Evolutionary conservation across 2,797 vertebrate genomes (phyloP).

Genomic region (Peromyscus melanophrys): DNA sequence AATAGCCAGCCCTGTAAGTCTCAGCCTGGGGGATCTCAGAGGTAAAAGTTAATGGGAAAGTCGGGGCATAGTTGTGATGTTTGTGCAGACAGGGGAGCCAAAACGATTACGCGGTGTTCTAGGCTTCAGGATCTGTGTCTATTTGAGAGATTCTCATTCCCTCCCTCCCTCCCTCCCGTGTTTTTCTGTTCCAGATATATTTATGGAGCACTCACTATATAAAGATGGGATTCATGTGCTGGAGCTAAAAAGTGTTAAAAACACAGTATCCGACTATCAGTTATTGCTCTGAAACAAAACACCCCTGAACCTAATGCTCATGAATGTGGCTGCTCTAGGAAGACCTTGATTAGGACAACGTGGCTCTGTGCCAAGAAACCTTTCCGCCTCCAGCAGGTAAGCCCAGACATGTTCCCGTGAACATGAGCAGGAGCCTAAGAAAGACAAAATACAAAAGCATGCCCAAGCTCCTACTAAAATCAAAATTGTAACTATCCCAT

Average conservation of each 20-base stretch:
- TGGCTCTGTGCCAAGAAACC: background rate
- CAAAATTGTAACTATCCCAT: background rate
- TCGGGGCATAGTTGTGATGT: background rate
- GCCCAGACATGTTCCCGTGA: background rate
- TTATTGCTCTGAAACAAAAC: slow-evolving; percentile 20
- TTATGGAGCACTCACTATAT: background rate
- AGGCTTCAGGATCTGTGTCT: background rate
- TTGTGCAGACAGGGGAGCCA: background rate
- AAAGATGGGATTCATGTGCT: background rate
- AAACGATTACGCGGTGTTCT: background rate
- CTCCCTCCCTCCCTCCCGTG: background rate
- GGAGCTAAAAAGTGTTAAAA: background rate
- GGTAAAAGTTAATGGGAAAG: slow-evolving; percentile 54
- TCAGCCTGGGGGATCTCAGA: slow-evolving; percentile 47
- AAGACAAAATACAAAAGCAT: background rate
- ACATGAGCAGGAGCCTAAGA: background rate
- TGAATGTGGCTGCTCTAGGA: background rate
- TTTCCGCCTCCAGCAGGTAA: background rate
- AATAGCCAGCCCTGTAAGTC: slow-evolving; percentile 37
- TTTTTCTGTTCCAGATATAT: slow-evolving; percentile 19
- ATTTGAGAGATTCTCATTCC: background rate
- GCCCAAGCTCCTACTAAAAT: background rate
- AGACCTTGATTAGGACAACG: slow-evolving; percentile 2
- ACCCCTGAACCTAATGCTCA: background rate
- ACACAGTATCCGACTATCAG: background rate